Conservation (phyloP, 2,113 vertebrate species). For the Lucifuga dentata region DNA sequence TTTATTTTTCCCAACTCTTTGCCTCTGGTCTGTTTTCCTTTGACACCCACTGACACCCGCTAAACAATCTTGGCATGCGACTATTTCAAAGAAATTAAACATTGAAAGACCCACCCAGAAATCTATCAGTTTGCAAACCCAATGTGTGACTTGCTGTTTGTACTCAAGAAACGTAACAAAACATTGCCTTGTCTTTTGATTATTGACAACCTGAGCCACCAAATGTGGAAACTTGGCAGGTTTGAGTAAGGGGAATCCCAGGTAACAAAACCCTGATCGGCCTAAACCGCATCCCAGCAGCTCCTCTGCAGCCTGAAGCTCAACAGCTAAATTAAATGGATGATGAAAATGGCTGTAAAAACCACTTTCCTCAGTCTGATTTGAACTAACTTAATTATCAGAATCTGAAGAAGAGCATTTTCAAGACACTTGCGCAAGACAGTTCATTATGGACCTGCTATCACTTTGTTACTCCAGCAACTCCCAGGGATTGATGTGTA, state of each 20-base stretch:
- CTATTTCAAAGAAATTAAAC: slow-evolving; percentile 20
- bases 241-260: slow-evolving; percentile 19
- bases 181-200: too few species aligned
- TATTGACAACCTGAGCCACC: too few species aligned
- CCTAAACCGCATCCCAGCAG: not conserved
- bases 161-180: slow-evolving; percentile 9
- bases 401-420: slow-evolving; percentile 50
- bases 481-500: slow-evolving; percentile 61
- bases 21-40: slow-evolving; percentile 20
- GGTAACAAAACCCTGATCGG: slow-evolving; percentile 1
- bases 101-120: not conserved
- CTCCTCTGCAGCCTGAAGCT: not conserved
- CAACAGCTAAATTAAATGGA: slow-evolving; percentile 42
- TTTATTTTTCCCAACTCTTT: not conserved
- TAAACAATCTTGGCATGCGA: slow-evolving; percentile 20
- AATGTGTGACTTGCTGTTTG: slow-evolving; percentile 24
- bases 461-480: slow-evolving; percentile 61
- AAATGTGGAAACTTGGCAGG: slow-evolving; percentile 11
- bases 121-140: not conserved
- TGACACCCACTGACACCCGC: slow-evolving; percentile 16
- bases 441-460: slow-evolving; percentile 69
- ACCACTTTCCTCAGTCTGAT: slow-evolving; percentile 43
- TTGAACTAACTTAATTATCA: slow-evolving; percentile 69
- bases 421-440: slow-evolving; percentile 54
- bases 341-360: slow-evolving; percentile 41